Evolutionary conservation across 2,888 invertebrate species (phyloP), one percentile per base, ranked within the genome.

Genomic region (Pristionchus mayeri): DNA sequence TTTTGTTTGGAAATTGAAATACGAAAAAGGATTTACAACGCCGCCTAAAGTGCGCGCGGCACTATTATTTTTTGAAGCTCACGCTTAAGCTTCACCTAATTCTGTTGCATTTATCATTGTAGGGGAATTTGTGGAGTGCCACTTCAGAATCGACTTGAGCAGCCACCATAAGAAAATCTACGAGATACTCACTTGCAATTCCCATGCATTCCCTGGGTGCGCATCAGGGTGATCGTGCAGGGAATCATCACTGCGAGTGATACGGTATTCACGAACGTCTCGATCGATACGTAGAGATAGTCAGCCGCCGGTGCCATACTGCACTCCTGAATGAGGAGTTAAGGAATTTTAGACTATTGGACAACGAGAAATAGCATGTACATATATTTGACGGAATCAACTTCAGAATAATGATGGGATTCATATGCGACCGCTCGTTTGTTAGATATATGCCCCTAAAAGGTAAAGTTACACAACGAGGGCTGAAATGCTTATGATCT

Each of bases 111-210:
- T 52, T 52, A 21, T 52, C 52, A 11, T 0, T 52, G 52, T 52
- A 52, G n/a, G n/a, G 16, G 3, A 18, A 1, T 52, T 50, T 52
- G 16, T 4, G 52, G 18, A 52, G 52, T 52, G 52, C 6, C 3
- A 52, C 16, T 18, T 21, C 3, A 2, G n/a, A 4, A 2, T 16
- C 52, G 16, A 52, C 52, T 21, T n/a, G 52, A 16, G 0, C 21
- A 21, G 9, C 3, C n/a, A 60, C 24, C 11, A 60, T 60, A 0
- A 11, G 13, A 60, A 60, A 60, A 24, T 3, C 9, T 54, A 0
- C 6, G n/a, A 34, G 30, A 30, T 60, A 57, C 67, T 67, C 21
- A 67, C 67, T 67, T 67, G 67, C 67, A 67, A 6, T 67, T 67
- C 1, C 37, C 67, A 18, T 67, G 67, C 34, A 67, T 37, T 67